These are phyloP conservation scores for Dasyprocta punctata DNA, from an alignment of 2,113 vertebrate species.

Conservation along the genomic window DNA sequence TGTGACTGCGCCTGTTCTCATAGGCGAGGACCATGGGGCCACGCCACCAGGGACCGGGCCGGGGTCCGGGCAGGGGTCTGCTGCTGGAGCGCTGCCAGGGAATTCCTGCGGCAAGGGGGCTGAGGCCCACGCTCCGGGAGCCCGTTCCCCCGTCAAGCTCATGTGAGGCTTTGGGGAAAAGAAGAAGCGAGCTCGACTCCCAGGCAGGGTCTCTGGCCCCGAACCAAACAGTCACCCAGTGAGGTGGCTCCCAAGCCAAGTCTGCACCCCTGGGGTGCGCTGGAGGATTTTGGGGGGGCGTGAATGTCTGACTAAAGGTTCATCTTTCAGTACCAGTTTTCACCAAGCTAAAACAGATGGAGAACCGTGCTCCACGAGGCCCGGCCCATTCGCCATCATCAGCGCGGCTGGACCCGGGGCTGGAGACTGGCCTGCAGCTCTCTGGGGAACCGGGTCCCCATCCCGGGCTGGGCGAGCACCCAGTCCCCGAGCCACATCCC, in stretches of 20 bases:
- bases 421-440: not conserved
- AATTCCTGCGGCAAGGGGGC: no score
- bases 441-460: no score
- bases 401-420: no score
- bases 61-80: no score
- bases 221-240: not conserved
- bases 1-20: not conserved
- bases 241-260: not conserved
- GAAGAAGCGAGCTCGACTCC: not conserved
- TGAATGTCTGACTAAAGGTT: not conserved
- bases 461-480: not conserved
- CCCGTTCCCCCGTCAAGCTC: no score
- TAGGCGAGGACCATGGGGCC: no score
- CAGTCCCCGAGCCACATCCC: no score
- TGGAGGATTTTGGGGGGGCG: not conserved
- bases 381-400: no score
- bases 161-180: not conserved
- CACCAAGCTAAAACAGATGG: not conserved
- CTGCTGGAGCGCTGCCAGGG: no score
- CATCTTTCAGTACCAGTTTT: not conserved
- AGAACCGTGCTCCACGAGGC: not conserved
- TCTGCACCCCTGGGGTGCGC: not conserved
- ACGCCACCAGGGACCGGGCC: no score
- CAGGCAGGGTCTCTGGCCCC: not conserved
- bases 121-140: no score